Conservation (phyloP, 2,797 vertebrate genomes). For the Cyprinella venusta region DNA sequence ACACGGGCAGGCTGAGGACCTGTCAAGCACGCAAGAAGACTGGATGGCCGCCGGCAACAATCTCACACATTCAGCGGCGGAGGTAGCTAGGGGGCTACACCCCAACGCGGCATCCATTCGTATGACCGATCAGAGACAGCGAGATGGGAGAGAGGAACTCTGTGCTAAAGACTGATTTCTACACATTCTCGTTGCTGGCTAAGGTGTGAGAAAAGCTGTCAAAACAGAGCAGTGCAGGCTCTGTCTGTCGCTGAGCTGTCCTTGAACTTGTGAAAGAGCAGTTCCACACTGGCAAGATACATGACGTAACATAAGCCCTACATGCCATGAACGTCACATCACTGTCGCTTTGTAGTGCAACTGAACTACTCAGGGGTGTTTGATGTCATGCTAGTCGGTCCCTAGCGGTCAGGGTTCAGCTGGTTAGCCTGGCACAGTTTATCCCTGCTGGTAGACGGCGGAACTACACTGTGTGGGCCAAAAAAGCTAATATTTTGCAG, state of each 20-base stretch:
- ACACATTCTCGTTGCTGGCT: slow-evolving; percentile 24
- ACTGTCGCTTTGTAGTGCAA: neutral
- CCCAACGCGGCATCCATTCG: slow-evolving; percentile 54
- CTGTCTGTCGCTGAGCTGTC: slow-evolving; percentile 31
- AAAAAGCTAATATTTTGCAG: neutral
- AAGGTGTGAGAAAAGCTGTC: slow-evolving; percentile 52
- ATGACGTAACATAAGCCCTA: slow-evolving; percentile 9
- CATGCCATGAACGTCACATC: neutral
- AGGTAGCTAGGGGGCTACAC: slow-evolving; percentile 51
- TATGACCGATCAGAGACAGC: slow-evolving; percentile 47
- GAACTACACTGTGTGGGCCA: neutral
- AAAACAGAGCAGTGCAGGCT: slow-evolving; percentile 32
- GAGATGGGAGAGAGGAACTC: slow-evolving; percentile 15
- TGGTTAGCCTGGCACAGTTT: neutral
- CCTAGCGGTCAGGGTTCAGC: neutral
- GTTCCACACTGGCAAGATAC: neutral
- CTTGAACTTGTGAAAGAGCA: slow-evolving; percentile 50
- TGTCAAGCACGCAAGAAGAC: slow-evolving; percentile 57
- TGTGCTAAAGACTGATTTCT: slow-evolving; percentile 29
- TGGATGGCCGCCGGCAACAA: slow-evolving; percentile 60
- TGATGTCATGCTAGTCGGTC: slow-evolving; percentile 15
- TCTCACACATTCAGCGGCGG: slow-evolving; percentile 59
- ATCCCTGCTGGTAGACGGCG: neutral
- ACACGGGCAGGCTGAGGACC: slow-evolving; percentile 51
- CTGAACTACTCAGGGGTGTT: slow-evolving; percentile 17